These are phyloP conservation scores for Dicyrtomina minuta DNA, from an alignment of 2,888 invertebrate genomes.

Conservation along the genomic window DNA sequence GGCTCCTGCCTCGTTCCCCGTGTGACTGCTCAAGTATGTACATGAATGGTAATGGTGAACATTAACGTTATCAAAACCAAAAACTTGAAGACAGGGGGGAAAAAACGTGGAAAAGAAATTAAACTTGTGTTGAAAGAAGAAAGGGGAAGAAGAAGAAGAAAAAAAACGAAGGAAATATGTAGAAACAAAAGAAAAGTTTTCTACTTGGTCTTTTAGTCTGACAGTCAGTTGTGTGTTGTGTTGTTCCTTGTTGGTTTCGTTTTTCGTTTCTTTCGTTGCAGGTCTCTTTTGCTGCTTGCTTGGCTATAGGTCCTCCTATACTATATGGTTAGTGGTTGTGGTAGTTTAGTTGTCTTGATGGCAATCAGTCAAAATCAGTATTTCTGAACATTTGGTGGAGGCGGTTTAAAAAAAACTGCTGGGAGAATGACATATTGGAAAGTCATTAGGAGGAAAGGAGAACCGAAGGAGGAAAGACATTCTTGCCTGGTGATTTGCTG, in stretches of 20 bases:
- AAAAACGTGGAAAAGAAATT: too few species aligned
- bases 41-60: neutral
- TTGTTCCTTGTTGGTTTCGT: too few species aligned
- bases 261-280: neutral
- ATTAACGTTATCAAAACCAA: too few species aligned
- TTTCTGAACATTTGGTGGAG: conserved; percentile 4
- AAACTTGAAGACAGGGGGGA: too few species aligned
- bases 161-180: neutral
- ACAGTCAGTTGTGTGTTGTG: neutral
- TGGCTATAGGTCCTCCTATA: too few species aligned
- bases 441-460: conserved; percentile 25
- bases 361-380: conserved; percentile 25
- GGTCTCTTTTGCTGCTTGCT: too few species aligned
- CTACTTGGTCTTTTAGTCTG: too few species aligned
- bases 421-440: conserved; percentile 28
- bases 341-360: neutral
- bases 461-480: conserved; percentile 6
- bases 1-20: neutral
- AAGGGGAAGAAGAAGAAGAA: neutral
- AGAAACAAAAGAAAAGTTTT: too few species aligned
- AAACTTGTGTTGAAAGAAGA: neutral
- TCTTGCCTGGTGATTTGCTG: conserved; percentile 4
- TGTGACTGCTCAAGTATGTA: neutral
- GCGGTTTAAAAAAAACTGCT: neutral
- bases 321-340: too few species aligned